Percentiles rank a stretch among this genome's conserved stretches.
phyloP scores from a whole-genome alignment of 2,888 invertebrate genomes.

The Deilephila elpenor region DNA sequence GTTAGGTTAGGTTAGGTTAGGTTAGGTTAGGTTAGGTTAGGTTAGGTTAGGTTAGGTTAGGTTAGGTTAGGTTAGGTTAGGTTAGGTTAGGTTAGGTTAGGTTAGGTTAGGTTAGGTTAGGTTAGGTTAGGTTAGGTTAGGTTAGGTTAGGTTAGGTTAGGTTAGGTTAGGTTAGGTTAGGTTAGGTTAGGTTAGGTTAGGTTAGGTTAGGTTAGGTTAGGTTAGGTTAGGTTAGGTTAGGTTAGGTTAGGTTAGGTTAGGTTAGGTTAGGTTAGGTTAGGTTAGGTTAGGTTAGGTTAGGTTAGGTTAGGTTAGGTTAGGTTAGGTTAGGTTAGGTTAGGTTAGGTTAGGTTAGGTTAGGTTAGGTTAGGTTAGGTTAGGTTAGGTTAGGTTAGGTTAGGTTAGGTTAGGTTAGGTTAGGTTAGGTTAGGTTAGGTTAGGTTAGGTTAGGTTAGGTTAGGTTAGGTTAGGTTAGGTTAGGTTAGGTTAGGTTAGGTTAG shows the following conservation, averaged over 20 bases:
- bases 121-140: too few species aligned
- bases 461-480: slow-evolving; percentile 35
- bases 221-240: slow-evolving; percentile 35
- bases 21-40: slow-evolving; percentile 10
- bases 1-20: too few species aligned
- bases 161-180: too few species aligned
- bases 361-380: slow-evolving; percentile 35
- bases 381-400: slow-evolving; percentile 35
- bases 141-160: too few species aligned
- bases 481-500: slow-evolving; percentile 37
- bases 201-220: slow-evolving; percentile 32
- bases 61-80: slow-evolving; percentile 35
- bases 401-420: too few species aligned
- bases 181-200: slow-evolving; percentile 28
- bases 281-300: too few species aligned
- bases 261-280: too few species aligned
- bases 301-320: too few species aligned
- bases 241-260: slow-evolving; percentile 36
- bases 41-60: slow-evolving; percentile 31
- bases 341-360: slow-evolving; percentile 31
- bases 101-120: too few species aligned
- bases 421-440: too few species aligned
- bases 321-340: slow-evolving; percentile 10
- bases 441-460: slow-evolving; percentile 33
- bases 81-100: slow-evolving; percentile 35